Evolutionary conservation across 2,797 vertebrate genomes (phyloP).

Genomic region (Tapera naevia): DNA sequence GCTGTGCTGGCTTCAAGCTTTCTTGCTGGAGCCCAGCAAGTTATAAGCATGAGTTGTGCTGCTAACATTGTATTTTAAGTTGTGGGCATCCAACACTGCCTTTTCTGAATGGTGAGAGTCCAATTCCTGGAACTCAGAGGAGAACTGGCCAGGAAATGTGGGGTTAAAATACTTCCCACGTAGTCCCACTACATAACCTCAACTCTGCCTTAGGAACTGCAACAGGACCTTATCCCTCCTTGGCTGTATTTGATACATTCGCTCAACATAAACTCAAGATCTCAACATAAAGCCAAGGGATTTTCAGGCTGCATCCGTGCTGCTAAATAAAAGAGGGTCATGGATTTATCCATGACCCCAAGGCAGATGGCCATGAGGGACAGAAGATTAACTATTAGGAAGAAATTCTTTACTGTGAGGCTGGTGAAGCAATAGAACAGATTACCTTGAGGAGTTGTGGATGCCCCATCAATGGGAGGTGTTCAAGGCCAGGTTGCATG

Average conservation of each 20-base stretch:
- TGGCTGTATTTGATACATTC: constrained; percentile 34
- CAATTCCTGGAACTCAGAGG: neutral
- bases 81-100: neutral
- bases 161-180: constrained; percentile 54
- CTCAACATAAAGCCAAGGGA: neutral
- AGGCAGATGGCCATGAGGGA: neutral
- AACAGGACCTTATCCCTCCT: constrained; percentile 21
- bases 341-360: neutral
- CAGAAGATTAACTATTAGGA: neutral
- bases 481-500: no score
- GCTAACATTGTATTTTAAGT: neutral
- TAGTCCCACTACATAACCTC: neutral
- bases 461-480: no score
- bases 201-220: constrained; percentile 12
- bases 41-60: neutral
- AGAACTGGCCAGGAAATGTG: neutral
- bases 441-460: no score
- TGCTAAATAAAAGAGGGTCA: neutral
- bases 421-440: no score
- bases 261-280: constrained; percentile 1
- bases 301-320: fast-evolving
- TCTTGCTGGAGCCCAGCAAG: neutral
- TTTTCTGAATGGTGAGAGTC: constrained; percentile 23
- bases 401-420: no score
- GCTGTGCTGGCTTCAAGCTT: neutral